Evolutionary conservation across 2,797 vertebrate species (phyloP), one percentile per base, ranked within the genome.

Genomic region (Petrocephalus sullivani): DNA sequence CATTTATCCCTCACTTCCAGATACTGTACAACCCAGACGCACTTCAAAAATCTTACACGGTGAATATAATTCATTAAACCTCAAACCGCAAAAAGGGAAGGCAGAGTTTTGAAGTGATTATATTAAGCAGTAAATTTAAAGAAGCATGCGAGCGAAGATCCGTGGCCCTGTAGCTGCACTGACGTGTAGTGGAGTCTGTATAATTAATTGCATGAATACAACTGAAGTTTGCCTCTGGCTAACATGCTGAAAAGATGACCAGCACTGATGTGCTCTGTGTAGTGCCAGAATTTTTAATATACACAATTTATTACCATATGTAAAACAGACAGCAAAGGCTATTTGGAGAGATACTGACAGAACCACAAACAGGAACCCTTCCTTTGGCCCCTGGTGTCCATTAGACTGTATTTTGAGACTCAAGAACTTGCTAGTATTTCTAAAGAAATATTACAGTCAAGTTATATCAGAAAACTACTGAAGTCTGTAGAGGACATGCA

Each of bases 101-200:
- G 10, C 12, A 53, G 82, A 53, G 21, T 56, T 84, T 14, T 16
- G 10, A 84, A 54, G 82, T 56, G 82, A 84, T 84, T 84, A 84
- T 54, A 84, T 84, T 84, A 84, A 84, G 49, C 49, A 23, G 82
- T 53, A 56, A 10, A 84, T 84, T 84, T 54, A 28, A 84, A 56
- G n/a, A 84, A 84, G 21, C 82, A 84, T 53, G 54, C 28, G 81
- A 83, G 41, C 23, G 9, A 53, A 49, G 1, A 83, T 46, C 41
- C 67, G 8, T 56, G 54, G 2, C 19, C n/a, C 81, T 23, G 46
- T 83, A 83, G 83, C n/a, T 57, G 56, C 83, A 85, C 67, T 53
- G 82, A n/a, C 4, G 0, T 56, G 19, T 19, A 56, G 49, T 53
- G n/a, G n/a, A 84, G n/a, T 7, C 51, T 16, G 51, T 53, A 23